Base-by-base conservation (phyloP, 2,113 vertebrate genomes). In the Choloepus hoffmanni region DNA sequence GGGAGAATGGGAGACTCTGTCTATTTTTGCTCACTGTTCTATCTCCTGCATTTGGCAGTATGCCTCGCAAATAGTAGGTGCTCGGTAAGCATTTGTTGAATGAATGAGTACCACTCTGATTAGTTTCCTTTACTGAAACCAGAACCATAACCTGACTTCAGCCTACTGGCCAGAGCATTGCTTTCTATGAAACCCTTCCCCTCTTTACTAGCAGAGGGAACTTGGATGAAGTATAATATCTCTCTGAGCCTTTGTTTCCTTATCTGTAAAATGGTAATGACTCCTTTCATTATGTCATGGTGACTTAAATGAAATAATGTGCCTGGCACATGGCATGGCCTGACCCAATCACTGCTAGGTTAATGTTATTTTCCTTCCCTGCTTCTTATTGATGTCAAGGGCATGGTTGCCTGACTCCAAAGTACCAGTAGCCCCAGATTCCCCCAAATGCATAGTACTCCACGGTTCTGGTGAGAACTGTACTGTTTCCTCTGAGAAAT, bases 261-360 rank as follows among this genome's bases (percentile, higher is more conserved):
- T 67, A 21, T 85, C 36, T 85, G 48, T 93, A 86, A 91, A 84
- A 78, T 23, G 24, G n/a, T 74, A 77, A 26, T 74, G 48, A 82
- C 76, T 89, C 43, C 11, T 62, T 3, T 96, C 53, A 60, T 16
- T 86, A 53, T 15, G 82, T 55, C 5, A 36, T 92, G 60, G 13
- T 62, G 30, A 89, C 65, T 87, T 92, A 55, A 86, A 72, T 68
- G 63, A 86, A 30, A 68, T 83, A 67, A 87, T 13, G 26, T 58
- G 3, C 63, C 26, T 62, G 45, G 18, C 74, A 36, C 73, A 24
- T 48, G 87, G n/a, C 15, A 36, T 36, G 36, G 36, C 36, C 73
- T 96, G 67, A 26, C 36, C 50, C 21, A 91, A 73, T 58, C 10
- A 50, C n/a, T 48, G 30, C 84, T 79, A 65, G 10, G 36, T 90